phyloP scores from a whole-genome alignment of 2,888 invertebrate species.

The Agriotes lineatus region DNA sequence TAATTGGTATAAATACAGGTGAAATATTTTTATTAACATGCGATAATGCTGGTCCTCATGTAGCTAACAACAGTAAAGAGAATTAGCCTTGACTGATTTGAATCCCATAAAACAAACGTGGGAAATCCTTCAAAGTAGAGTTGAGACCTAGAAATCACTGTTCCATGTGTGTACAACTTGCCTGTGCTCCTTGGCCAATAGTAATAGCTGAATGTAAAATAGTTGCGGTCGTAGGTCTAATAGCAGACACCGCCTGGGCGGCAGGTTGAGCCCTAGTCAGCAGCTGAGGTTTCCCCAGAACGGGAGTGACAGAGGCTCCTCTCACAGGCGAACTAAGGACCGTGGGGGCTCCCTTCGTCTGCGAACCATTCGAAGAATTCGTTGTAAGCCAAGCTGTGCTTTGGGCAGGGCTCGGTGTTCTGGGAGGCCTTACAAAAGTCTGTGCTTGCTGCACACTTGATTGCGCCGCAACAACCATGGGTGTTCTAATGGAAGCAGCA shows the following conservation, averaged over 20 bases:
- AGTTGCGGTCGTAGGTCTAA: slow-evolving; percentile 59
- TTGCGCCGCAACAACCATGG: slow-evolving; percentile 62
- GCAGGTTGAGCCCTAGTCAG: slow-evolving; percentile 58
- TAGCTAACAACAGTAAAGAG: too few species aligned
- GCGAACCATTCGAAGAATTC: slow-evolving; percentile 61
- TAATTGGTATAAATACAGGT: too few species aligned
- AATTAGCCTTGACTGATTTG: too few species aligned
- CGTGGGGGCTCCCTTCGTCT: slow-evolving; percentile 63
- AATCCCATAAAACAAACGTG: too few species aligned
- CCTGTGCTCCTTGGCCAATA: slow-evolving; percentile 62
- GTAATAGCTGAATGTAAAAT: slow-evolving; percentile 64
- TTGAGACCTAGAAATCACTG: background rate
- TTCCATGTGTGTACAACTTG: slow-evolving; percentile 32
- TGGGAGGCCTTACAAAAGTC: slow-evolving; percentile 61
- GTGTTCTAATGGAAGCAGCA: slow-evolving; percentile 63
- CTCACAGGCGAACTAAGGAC: slow-evolving; percentile 62
- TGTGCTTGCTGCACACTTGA: slow-evolving; percentile 50
- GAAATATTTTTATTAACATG: too few species aligned
- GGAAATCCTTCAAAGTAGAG: background rate
- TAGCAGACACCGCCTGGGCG: slow-evolving; percentile 57
- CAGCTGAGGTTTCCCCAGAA: slow-evolving; percentile 57
- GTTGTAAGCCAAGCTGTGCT: slow-evolving; percentile 62
- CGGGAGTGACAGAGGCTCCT: slow-evolving; percentile 59
- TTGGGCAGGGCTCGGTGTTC: slow-evolving; percentile 64
- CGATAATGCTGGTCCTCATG: too few species aligned